Conservation (phyloP, 2,797 vertebrate species). For the Enteromius fasciolatus region DNA sequence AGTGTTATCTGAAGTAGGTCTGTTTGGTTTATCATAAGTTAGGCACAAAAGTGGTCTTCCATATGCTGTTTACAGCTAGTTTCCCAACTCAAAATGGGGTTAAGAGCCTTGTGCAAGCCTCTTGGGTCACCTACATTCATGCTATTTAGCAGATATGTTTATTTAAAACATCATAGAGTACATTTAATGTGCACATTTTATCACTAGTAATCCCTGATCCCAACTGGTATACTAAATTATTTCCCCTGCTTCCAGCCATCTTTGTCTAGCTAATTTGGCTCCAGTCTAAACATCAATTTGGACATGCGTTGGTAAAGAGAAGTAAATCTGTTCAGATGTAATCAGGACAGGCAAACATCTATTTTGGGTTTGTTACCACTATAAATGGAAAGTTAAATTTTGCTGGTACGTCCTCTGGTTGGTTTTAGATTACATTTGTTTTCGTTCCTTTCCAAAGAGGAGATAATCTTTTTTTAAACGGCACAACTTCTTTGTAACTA, state of each 20-base stretch:
- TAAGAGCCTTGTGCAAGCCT: neutral
- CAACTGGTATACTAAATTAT: neutral
- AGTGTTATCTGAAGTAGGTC: constrained; percentile 9
- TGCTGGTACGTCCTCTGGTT: neutral
- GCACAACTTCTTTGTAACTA: neutral
- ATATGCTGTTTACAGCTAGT: constrained; percentile 5
- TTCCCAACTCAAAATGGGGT: neutral
- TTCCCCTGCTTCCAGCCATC: neutral
- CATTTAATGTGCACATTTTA: neutral
- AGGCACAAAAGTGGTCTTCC: neutral
- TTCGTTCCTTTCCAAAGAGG: neutral
- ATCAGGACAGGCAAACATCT: neutral
- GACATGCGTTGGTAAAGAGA: neutral
- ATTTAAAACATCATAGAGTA: neutral
- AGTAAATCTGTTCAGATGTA: constrained; percentile 13
- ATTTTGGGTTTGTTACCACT: constrained; percentile 13
- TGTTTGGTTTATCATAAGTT: constrained; percentile 17
- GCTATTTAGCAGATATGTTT: neutral
- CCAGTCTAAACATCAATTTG: constrained; percentile 28
- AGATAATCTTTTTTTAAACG: neutral
- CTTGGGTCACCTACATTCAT: neutral
- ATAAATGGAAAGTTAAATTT: neutral
- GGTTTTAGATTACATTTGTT: neutral
- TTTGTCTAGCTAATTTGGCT: neutral
- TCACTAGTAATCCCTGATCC: neutral